phyloP scores from a whole-genome alignment of 2,888 invertebrate genomes.

The Alsophila aescularia region DNA sequence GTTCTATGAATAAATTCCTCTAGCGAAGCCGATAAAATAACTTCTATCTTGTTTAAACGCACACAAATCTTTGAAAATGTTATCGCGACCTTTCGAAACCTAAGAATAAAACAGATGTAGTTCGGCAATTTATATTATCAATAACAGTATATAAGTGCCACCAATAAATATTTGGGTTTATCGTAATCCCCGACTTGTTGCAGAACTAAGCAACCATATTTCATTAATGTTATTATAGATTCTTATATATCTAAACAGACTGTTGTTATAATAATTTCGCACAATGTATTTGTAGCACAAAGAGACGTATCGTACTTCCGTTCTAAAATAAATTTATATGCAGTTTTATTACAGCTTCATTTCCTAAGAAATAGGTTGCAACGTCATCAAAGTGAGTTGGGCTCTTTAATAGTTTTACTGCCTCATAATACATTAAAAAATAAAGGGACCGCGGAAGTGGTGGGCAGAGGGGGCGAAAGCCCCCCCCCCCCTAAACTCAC shows the following conservation, averaged over 20 bases:
- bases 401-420: no score
- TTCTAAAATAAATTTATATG: neutral
- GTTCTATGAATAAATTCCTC: slow-evolving; percentile 24
- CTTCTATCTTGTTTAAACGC: slow-evolving; percentile 6
- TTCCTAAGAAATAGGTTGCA: neutral
- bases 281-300: neutral
- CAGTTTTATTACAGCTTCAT: neutral
- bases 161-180: slow-evolving; percentile 15
- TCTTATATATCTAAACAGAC: neutral
- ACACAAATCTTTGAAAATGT: slow-evolving; percentile 4
- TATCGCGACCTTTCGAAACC: slow-evolving; percentile 4
- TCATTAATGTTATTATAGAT: neutral
- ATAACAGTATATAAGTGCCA: slow-evolving; percentile 5
- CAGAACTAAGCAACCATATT: slow-evolving; percentile 1
- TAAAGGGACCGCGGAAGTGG: no score
- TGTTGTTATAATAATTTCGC: neutral
- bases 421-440: no score
- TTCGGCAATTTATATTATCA: slow-evolving; percentile 1
- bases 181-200: slow-evolving; percentile 2
- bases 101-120: slow-evolving; percentile 3
- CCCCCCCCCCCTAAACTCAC: no score
- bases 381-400: neutral
- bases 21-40: slow-evolving; percentile 10
- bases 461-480: no score
- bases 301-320: neutral